Base-by-base conservation (phyloP, 2,113 vertebrate genomes). In the Ascaphus truei region DNA sequence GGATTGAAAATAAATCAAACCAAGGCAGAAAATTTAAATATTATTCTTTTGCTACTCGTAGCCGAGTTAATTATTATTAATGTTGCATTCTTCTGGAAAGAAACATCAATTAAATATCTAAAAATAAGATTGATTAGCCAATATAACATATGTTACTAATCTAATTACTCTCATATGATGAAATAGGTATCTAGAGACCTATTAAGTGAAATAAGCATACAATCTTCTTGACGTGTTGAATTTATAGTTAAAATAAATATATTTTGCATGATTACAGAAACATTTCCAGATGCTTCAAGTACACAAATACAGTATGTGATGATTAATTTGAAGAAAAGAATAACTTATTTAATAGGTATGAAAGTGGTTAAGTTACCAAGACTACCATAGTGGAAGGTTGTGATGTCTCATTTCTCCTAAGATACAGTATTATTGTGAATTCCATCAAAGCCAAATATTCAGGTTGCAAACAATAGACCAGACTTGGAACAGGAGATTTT, bases 141-240 rank as follows among this genome's bases (percentile, higher is more conserved):
- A 25, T 60, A 29, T 51, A 59, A 51, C 66, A 60, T 39, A 25
- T 59, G 20, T 69, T 60, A 60, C 36, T 58, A 69, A 51, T 31
- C 45, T 60, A 18, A 60, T 69, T 69, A 69, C 56, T 47, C 60
- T 39, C 52, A 58, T 45, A 4, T 47, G 65, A 58, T 68, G 48
- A 68, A 68, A 36, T 33, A 23, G 33, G 55, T 51, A 69, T 52
- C 66, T 30, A 60, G 66, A 69, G 66, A 69, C 66, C 29, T 50
- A 27, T 15, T 39, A 69, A 69, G 48, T 69, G 58, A 45, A 15
- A 47, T 47, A 48, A 53, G 29, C 66, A 68, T 5, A 20, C 16
- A 22, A 30, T 59, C 33, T 59, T 51, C 31, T 57, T 34, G 66
- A 60, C 30, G 60, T 58, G 65, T 48, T 10, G 12, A 58, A 57